Base-by-base conservation (phyloP, 2,888 invertebrate species). In the Lamproptera curius region DNA sequence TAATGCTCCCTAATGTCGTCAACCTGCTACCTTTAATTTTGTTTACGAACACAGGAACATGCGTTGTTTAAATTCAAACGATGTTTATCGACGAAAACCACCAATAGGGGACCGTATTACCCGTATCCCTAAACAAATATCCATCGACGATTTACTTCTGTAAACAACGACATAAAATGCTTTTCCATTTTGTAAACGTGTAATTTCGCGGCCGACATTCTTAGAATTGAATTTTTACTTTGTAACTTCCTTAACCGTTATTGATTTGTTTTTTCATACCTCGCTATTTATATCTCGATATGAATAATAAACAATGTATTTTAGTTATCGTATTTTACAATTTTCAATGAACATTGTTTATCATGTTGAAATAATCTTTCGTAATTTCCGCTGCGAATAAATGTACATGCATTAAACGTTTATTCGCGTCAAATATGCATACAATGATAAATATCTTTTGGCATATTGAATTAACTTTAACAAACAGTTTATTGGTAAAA, bases 61-160 rank as follows among this genome's bases (percentile, higher is more conserved):
- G n/a, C n/a, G n/a, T n/a, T n/a, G n/a, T n/a, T n/a, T n/a, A n/a
- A n/a, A n/a, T n/a, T n/a, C n/a, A n/a, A n/a, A n/a, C n/a, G n/a
- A n/a, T n/a, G n/a, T n/a, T n/a, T n/a, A n/a, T n/a, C n/a, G n/a
- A n/a, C n/a, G n/a, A n/a, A n/a, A n/a, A n/a, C n/a, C n/a, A n/a
- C n/a, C n/a, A n/a, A n/a, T n/a, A n/a, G 3, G 13, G n/a, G 33
- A 16, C 17, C 15, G 15, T 15, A 26, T 34, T 16, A 16, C 36
- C 10, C 20, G 31, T 37, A 47, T 37, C 16, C 38, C 6, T 16
- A 20, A 33, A 39, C 39, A 23, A 45, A 39, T 20, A 33, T 38
- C 14, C 37, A 38, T 5, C 28, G 5, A 31, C 16, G 28, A 38
- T 31, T 11, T 44, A 17, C 31, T 20, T 38, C 33, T 14, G 16